phyloP scores from a whole-genome alignment of 2,888 invertebrate species.

The Campoplex capitator region DNA sequence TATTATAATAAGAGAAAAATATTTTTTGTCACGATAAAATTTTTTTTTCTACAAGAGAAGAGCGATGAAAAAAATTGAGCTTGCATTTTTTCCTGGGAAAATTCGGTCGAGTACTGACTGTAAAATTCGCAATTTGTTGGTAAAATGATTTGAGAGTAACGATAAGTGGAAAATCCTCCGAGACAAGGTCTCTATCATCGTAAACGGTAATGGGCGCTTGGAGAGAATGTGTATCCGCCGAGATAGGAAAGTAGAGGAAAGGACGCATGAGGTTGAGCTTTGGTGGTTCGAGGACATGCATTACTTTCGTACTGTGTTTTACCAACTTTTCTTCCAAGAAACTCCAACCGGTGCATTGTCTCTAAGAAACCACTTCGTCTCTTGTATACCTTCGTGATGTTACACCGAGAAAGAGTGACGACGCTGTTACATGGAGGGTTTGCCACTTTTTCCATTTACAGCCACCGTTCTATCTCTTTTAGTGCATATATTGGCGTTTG shows the following conservation, averaged over 20 bases:
- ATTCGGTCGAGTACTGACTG: conserved; percentile 24
- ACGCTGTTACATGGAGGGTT: conserved; percentile 29
- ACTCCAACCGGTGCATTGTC: conserved; percentile 15
- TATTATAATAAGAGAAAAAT: background rate
- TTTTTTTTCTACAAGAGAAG: background rate
- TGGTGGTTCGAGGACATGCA: conserved; percentile 43
- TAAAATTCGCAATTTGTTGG: conserved; percentile 56
- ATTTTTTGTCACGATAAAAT: background rate
- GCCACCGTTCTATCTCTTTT: conserved; percentile 3
- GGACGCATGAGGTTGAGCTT: conserved; percentile 47
- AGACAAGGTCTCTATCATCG: conserved; percentile 65
- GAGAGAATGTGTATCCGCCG: conserved; percentile 31
- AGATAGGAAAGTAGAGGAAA: conserved; percentile 15
- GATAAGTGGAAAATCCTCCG: conserved; percentile 49
- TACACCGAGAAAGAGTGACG: conserved; percentile 31
- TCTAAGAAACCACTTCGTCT: conserved; percentile 16
- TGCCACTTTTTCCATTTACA: conserved; percentile 27
- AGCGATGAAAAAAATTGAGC: background rate
- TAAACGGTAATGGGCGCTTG: conserved; percentile 63
- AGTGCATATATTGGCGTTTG: conserved; percentile 14
- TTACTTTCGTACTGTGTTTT: conserved; percentile 49
- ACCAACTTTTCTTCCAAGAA: conserved; percentile 51
- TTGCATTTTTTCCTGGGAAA: background rate
- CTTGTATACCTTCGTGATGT: conserved; percentile 31
- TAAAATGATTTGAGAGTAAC: conserved; percentile 62